Conservation (phyloP, 2,113 vertebrate genomes). For the Prunella himalayana region DNA sequence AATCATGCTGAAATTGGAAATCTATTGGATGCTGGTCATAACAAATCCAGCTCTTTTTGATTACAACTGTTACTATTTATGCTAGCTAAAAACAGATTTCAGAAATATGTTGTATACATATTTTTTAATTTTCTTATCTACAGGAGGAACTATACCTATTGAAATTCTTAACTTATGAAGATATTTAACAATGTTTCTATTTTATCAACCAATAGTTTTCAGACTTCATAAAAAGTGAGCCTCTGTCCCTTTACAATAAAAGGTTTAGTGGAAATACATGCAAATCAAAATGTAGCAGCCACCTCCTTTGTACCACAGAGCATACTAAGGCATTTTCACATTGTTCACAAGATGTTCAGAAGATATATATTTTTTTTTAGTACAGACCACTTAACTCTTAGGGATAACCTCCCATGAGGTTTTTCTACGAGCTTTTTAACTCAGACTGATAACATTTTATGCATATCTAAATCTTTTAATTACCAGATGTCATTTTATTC, state of each 20-base stretch:
- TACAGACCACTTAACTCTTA: not conserved
- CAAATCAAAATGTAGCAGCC: not conserved
- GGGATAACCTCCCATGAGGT: not conserved
- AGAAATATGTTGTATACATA: not conserved
- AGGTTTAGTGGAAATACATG: not conserved
- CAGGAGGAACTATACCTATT: not conserved
- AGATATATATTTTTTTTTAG: not conserved
- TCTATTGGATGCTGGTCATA: not conserved
- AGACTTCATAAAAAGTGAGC: not conserved
- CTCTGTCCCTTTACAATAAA: not conserved
- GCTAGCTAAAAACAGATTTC: not conserved
- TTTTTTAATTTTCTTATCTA: not conserved
- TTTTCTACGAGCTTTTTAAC: not conserved
- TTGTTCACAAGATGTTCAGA: not conserved
- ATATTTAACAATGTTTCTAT: not conserved
- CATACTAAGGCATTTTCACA: not conserved
- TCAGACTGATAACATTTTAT: not conserved
- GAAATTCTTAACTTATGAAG: not conserved
- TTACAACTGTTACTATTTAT: not conserved
- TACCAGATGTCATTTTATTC: not conserved
- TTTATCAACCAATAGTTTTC: not conserved
- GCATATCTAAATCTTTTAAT: not conserved
- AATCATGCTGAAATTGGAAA: constrained; percentile 39
- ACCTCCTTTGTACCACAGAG: not conserved
- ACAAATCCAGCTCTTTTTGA: not conserved